Evolutionary conservation across 1,140 invertebrate species (phyloP).

Genomic region (Helicoverpa armigera): DNA sequence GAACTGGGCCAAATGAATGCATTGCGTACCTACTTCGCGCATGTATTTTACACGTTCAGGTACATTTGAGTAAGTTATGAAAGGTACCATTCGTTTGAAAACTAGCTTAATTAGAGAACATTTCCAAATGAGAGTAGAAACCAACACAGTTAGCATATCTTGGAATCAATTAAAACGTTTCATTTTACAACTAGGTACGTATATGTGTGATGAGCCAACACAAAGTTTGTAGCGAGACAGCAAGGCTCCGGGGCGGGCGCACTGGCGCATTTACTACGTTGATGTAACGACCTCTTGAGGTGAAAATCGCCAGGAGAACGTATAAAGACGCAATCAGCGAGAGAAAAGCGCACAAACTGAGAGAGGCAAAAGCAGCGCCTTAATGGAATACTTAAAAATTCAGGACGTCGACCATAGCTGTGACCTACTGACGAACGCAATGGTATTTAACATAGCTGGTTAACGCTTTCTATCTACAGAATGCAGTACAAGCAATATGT

Average conservation of each 20-base stretch:
- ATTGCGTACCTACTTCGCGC: neutral
- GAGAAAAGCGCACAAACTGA: conserved; percentile 73
- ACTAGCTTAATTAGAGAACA: conserved; percentile 19
- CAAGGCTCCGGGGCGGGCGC: conserved; percentile 47
- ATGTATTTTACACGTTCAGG: neutral
- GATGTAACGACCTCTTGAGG: conserved; percentile 63
- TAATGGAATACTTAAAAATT: conserved; percentile 83
- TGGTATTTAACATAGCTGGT: conserved; percentile 49
- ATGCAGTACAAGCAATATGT: conserved; percentile 26
- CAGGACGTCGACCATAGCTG: conserved; percentile 69
- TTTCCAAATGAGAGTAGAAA: conserved; percentile 18
- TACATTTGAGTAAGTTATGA: conserved; percentile 20
- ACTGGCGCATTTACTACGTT: conserved; percentile 53
- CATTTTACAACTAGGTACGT: neutral
- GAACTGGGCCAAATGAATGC: conserved; percentile 13
- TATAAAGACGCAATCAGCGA: conserved; percentile 82
- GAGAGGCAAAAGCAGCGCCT: conserved; percentile 57
- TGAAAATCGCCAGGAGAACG: conserved; percentile 70
- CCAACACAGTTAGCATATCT: neutral
- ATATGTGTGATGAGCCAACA: neutral
- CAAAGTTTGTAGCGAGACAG: conserved; percentile 22
- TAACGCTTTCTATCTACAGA: conserved; percentile 37
- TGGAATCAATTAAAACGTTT: conserved; percentile 6
- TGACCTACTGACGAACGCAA: conserved; percentile 71
- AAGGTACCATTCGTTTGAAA: neutral